phyloP scores from a whole-genome alignment of 1,140 invertebrate genomes.

The Nasonia longicornis region DNA sequence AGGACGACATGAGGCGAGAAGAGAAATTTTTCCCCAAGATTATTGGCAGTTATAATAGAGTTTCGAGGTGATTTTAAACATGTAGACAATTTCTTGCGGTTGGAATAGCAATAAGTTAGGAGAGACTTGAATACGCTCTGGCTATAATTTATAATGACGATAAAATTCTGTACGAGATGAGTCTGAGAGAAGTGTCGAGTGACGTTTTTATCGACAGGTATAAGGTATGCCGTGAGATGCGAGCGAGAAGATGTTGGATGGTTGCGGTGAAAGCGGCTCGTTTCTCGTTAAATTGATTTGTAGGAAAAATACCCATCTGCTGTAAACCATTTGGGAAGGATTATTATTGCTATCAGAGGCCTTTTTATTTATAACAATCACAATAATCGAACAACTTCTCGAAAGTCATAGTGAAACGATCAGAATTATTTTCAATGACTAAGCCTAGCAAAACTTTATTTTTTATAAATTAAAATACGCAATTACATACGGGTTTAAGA shows the following conservation, averaged over 20 bases:
- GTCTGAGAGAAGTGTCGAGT: neutral
- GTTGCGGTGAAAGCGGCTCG: neutral
- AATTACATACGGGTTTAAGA: no score
- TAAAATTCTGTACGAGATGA: neutral
- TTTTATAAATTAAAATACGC: no score
- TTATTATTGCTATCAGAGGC: neutral
- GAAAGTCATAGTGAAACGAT: no score
- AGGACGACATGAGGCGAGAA: neutral
- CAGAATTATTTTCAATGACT: no score
- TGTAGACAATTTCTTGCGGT: neutral
- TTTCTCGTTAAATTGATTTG: neutral
- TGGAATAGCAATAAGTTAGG: neutral
- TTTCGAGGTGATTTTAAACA: neutral
- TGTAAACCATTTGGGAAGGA: neutral
- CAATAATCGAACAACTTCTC: no score
- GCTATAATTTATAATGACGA: constrained; percentile 10
- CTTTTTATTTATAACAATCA: no score
- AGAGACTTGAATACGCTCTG: neutral
- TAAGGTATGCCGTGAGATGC: constrained; percentile 9
- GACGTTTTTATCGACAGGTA: neutral
- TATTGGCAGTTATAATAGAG: neutral
- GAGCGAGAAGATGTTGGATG: neutral
- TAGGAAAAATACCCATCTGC: neutral
- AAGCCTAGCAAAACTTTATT: no score
- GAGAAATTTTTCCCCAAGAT: neutral